A percentile compares a stretch with the other conserved stretches of the same genome.
Conservation (phyloP, 2,113 vertebrate species). For the Orientallactaga bullata region DNA sequence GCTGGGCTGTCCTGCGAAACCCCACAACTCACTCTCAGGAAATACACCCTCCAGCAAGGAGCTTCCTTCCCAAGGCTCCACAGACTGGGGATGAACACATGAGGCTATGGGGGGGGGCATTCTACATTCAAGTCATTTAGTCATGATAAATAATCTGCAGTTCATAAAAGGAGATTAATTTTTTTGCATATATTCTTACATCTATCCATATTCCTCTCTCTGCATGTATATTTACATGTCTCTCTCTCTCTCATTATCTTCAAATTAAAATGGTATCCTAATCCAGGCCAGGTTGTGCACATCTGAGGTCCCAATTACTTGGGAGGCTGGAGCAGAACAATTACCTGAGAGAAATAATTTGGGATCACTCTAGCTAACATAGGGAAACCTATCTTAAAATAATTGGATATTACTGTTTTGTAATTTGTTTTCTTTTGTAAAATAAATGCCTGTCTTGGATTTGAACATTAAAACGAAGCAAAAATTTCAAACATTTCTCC, state of each 20-base stretch:
- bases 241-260: not conserved
- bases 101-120: no score
- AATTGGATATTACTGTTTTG: not conserved
- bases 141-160: not conserved
- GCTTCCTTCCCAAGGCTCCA: no score
- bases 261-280: not conserved
- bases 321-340: not conserved
- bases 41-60: no score
- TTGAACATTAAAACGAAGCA: constrained; percentile 21
- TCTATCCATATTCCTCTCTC: not conserved
- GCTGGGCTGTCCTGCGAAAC: no score
- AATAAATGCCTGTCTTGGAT: not conserved
- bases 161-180: not conserved
- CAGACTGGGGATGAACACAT: no score
- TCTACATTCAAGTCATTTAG: no score
- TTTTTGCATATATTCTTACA: constrained; percentile 17
- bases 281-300: fast-evolving
- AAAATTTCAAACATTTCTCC: constrained; percentile 18
- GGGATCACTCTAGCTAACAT: not conserved
- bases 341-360: not conserved
- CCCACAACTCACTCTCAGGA: no score
- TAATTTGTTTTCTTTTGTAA: constrained; percentile 8
- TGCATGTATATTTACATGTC: not conserved
- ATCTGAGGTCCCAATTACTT: not conserved
- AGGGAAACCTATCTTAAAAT: not conserved